Base-by-base conservation (phyloP, 2,113 vertebrate species). In the Lutjanus erythropterus region DNA sequence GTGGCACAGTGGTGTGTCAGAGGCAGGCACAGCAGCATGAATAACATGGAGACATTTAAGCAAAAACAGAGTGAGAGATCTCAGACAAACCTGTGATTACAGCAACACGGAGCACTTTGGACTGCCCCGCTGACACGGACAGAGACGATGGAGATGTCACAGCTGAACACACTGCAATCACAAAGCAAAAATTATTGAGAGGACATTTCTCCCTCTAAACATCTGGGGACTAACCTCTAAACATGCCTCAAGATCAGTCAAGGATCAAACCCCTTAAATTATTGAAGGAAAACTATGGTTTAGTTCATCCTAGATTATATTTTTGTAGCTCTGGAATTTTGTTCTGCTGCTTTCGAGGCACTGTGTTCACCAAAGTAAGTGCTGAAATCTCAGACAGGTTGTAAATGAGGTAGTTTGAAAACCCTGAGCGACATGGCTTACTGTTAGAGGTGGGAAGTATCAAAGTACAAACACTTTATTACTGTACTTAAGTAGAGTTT, bases 61-160 rank as follows among this genome's bases (percentile, higher is more conserved):
- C 33, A 25, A 49, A 71, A 76, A 49, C 35, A 53, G 9, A 41
- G 75, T 23, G 31, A 19, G 25, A 49, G 62, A 68, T 59, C 53
- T 50, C 1, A 76, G 74, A 21, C 42, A 12, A 78, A 78, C 55
- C 65, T 70, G 35, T 70, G 46, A 70, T 52, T 61, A 78, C 9
- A 61, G 55, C 5, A 15, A 67, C 74, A 75, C 35, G 12, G 18
- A 14, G 50, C 60, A 61, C 44, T 77, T 31, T 68, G 41, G 42
- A 46, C 31, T 19, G 19, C 18, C 21, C 18, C 33, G 31, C 41
- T 68, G 53, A 60, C 33, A 27, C 16, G 5, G 41, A 68, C 12
- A 23, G 25, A 35, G 64, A 49, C 15, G 3, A 25, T 25, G 41
- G 21, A 33, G 12, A 31, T 75, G 72, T 64, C 19, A 33, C 4